Evolutionary conservation across 2,888 invertebrate species (phyloP).

Genomic region (Heliconius aoede): DNA sequence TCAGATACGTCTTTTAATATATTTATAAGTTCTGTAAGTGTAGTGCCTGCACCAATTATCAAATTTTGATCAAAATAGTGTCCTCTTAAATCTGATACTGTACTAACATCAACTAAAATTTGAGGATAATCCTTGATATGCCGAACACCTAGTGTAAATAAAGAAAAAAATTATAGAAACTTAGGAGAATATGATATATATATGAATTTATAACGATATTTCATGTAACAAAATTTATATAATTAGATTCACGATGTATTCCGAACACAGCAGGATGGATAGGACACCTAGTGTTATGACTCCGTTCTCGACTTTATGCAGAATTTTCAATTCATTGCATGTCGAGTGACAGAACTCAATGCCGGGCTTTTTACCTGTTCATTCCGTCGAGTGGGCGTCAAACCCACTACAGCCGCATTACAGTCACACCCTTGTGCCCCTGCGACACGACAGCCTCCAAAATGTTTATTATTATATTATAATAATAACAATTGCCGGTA

Average conservation of each 20-base stretch:
- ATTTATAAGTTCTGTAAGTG: slow-evolving; percentile 75
- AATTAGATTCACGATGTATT: background rate
- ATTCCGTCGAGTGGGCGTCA: no score
- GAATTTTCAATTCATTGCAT: no score
- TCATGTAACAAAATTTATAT: background rate
- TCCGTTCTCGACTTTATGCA: no score
- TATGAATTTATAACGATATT: background rate
- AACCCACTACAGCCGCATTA: no score
- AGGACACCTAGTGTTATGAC: no score
- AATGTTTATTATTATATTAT: no score
- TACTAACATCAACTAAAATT: slow-evolving; percentile 85
- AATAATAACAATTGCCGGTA: slow-evolving; percentile 17
- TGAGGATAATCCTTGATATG: slow-evolving; percentile 65
- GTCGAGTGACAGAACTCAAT: no score
- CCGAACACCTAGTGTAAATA: slow-evolving; percentile 64
- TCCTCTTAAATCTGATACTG: slow-evolving; percentile 81
- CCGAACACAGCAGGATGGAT: no score
- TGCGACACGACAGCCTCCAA: no score
- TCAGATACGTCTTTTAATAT: slow-evolving; percentile 61
- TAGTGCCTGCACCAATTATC: slow-evolving; percentile 81
- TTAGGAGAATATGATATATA: background rate
- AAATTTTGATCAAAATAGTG: slow-evolving; percentile 68
- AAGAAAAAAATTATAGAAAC: background rate
- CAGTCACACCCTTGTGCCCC: no score
- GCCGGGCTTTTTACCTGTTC: no score